Evolutionary conservation across 1,140 invertebrate species (phyloP).

Genomic region (Temnothorax longispinosus): DNA sequence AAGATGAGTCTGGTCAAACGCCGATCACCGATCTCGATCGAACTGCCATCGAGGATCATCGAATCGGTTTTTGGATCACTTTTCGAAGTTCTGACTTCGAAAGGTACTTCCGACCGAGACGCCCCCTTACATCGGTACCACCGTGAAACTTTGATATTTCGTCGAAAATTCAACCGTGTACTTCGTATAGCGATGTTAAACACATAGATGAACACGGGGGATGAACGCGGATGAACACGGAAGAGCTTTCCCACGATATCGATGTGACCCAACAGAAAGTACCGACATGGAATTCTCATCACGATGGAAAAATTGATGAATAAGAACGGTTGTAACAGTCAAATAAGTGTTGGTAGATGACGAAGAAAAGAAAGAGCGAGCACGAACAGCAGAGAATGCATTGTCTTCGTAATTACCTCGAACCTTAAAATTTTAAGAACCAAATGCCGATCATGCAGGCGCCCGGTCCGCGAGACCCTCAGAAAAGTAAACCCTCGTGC

Average conservation of each 20-base stretch:
- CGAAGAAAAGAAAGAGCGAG: neutral
- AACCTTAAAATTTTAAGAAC: conserved; percentile 26
- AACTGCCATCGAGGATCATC: neutral
- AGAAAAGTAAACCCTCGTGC: neutral
- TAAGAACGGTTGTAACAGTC: neutral
- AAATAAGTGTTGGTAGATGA: conserved; percentile 41
- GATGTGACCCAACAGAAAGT: conserved; percentile 25
- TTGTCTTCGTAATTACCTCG: neutral
- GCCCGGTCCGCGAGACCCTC: neutral
- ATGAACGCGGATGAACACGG: conserved; percentile 23
- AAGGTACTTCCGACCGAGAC: neutral
- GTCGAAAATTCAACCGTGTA: neutral
- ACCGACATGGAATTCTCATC: neutral
- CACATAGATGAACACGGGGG: conserved; percentile 9
- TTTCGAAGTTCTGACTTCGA: neutral
- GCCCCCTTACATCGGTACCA: neutral
- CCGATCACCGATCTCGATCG: conserved; percentile 62
- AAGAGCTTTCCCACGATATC: neutral
- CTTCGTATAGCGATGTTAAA: neutral
- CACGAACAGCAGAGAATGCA: neutral
- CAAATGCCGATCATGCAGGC: too few relatives aligned
- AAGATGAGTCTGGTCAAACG: conserved; percentile 60
- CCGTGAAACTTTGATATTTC: neutral
- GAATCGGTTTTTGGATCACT: conserved; percentile 15
- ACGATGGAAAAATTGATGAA: conserved; percentile 7